Conservation (phyloP, 2,113 vertebrate genomes). For the Scalopus aquaticus region DNA sequence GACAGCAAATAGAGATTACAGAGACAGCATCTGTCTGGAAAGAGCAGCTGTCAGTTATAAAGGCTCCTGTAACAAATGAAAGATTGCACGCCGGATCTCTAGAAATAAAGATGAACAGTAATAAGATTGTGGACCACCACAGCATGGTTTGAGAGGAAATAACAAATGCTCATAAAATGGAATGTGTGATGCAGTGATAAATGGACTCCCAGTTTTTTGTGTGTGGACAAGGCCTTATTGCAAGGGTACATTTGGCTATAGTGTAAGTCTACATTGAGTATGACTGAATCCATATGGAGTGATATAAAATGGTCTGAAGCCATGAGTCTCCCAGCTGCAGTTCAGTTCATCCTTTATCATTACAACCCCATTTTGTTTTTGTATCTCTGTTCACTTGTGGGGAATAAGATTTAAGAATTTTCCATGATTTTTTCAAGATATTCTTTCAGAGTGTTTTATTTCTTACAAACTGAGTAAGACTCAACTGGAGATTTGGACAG, state of each 20-base stretch:
- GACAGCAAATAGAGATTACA: constrained; percentile 73
- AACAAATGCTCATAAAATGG: constrained; percentile 47
- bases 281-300: not conserved
- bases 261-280: not conserved
- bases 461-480: not conserved
- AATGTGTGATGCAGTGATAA: constrained; percentile 17
- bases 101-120: constrained; percentile 43
- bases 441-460: not conserved
- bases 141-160: constrained; percentile 41
- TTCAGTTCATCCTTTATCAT: not conserved
- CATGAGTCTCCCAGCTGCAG: not conserved
- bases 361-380: not conserved
- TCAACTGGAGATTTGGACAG: not conserved
- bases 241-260: not conserved
- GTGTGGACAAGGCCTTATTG: not conserved
- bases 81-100: constrained; percentile 43
- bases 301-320: not conserved
- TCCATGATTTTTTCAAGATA: not conserved
- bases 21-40: constrained; percentile 67
- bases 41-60: constrained; percentile 73
- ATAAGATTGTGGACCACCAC: constrained; percentile 15
- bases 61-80: constrained; percentile 46
- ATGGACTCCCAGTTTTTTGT: not conserved
- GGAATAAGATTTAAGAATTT: not conserved
- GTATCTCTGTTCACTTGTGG: not conserved